These are phyloP conservation scores for Rapana venosa DNA, from an alignment of 2,888 invertebrate species.

Conservation along the genomic window DNA sequence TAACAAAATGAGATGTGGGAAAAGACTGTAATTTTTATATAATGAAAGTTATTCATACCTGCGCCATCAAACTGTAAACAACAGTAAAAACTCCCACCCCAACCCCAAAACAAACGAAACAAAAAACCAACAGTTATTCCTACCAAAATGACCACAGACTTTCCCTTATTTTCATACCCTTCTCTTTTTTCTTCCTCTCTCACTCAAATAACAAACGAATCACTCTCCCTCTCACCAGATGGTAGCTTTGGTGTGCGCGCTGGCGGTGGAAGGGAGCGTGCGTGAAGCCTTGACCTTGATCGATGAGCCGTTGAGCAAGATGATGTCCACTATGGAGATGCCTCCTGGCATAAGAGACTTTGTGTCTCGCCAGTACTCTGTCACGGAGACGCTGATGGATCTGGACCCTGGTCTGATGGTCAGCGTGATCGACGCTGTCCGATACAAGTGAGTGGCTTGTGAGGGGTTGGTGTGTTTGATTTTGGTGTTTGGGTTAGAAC, in stretches of 20 bases:
- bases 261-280: conserved; percentile 60
- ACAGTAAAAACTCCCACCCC: too few species aligned
- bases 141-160: too few species aligned
- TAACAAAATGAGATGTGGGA: too few species aligned
- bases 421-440: conserved; percentile 68
- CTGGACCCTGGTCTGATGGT: conserved; percentile 67
- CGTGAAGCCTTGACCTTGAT: conserved; percentile 61
- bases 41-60: too few species aligned
- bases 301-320: conserved; percentile 59
- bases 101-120: too few species aligned
- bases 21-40: too few species aligned
- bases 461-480: not conserved
- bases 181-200: too few species aligned
- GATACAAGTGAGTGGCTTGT: conserved; percentile 63
- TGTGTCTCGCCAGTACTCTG: conserved; percentile 60
- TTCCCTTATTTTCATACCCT: too few species aligned
- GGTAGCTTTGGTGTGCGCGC: conserved; percentile 57
- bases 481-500: not conserved
- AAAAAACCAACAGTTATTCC: too few species aligned
- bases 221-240: conserved; percentile 53
- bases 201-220: too few species aligned
- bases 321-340: conserved; percentile 7
- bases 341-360: conserved; percentile 53
- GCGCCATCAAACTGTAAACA: too few species aligned
- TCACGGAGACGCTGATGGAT: conserved; percentile 65